Evolutionary conservation across 1,140 invertebrate species (phyloP).

Genomic region (Mamestra configurata): DNA sequence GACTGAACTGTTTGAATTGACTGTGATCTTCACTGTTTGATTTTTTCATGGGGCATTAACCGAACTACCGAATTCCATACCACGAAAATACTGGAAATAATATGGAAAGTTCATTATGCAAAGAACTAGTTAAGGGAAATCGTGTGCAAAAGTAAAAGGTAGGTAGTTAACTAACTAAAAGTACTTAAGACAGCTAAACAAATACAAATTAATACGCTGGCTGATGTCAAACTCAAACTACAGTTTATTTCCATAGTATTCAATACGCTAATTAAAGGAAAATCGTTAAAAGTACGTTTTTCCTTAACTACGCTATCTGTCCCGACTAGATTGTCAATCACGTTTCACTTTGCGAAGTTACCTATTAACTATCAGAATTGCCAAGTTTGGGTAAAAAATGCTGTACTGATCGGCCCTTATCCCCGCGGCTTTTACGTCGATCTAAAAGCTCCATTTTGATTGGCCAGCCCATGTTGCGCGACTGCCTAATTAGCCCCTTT

Average conservation of each 20-base stretch:
- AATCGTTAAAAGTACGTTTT: background rate
- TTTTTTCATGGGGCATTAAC: too few relatives aligned
- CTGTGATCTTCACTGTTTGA: too few relatives aligned
- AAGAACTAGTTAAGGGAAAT: background rate
- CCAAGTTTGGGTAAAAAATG: background rate
- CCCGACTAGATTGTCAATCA: background rate
- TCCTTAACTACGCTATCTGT: background rate
- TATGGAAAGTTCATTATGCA: background rate
- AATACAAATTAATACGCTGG: too few relatives aligned
- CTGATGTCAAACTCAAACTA: too few relatives aligned
- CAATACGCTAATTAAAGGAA: background rate
- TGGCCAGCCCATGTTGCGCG: background rate
- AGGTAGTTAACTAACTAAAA: background rate
- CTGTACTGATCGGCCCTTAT: background rate
- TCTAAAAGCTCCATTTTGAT: background rate
- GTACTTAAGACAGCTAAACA: too few relatives aligned
- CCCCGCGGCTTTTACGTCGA: background rate
- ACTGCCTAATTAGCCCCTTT: background rate
- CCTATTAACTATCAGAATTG: background rate
- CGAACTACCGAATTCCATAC: too few relatives aligned
- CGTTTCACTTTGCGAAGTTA: background rate
- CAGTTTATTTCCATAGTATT: background rate
- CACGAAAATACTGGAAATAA: background rate
- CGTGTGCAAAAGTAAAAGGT: background rate
- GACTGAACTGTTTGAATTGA: too few relatives aligned